phyloP scores from a whole-genome alignment of 1,140 invertebrate species.

The Panagrolaimus sp. region DNA sequence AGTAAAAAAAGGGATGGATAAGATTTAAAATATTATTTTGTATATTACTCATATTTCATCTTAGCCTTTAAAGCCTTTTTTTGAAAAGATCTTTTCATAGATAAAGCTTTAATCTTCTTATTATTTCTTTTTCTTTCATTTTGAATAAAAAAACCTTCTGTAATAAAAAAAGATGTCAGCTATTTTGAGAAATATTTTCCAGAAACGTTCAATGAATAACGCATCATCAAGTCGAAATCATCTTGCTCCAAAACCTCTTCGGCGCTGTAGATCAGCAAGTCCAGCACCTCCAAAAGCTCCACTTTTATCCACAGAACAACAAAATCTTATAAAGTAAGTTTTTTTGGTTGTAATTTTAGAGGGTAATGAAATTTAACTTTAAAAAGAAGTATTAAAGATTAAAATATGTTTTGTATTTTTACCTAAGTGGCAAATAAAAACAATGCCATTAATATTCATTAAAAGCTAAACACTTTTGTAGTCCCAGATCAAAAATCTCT shows the following conservation, averaged over 20 bases:
- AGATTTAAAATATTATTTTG: too few species aligned
- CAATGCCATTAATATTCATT: neutral
- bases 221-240: conserved; percentile 13
- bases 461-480: neutral
- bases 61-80: too few species aligned
- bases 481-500: neutral
- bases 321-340: conserved; percentile 32
- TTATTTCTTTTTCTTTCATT: too few species aligned
- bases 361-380: too few species aligned
- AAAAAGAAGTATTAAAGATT: too few species aligned
- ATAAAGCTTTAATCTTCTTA: too few species aligned
- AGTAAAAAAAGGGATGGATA: too few species aligned
- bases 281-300: conserved; percentile 29
- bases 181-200: neutral
- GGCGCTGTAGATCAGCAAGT: conserved; percentile 33
- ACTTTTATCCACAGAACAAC: conserved; percentile 32
- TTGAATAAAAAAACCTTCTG: too few species aligned
- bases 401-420: neutral
- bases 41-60: too few species aligned
- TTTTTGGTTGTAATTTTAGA: too few species aligned
- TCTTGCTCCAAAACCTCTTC: conserved; percentile 25
- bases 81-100: too few species aligned
- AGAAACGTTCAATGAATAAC: conserved; percentile 9
- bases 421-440: neutral
- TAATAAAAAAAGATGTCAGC: too few species aligned